Evolutionary conservation across 1,140 invertebrate species (phyloP).

Genomic region (Drosophila oshimai): DNA sequence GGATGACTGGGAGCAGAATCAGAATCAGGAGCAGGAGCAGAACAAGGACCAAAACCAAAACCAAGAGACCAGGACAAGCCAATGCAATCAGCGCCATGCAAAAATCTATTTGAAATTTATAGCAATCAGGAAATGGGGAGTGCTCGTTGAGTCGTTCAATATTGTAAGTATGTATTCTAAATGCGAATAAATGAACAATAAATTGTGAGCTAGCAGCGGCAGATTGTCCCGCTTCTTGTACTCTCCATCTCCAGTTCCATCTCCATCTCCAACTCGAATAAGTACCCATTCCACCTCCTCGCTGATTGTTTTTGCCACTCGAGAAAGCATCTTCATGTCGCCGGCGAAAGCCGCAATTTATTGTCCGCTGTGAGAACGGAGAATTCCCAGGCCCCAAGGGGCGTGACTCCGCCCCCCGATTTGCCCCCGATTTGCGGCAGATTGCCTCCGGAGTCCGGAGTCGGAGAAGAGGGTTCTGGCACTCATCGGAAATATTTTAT

Average conservation of each 20-base stretch:
- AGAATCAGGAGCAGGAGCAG: not conserved
- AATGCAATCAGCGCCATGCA: slow-evolving; percentile 45
- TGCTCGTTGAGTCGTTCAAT: slow-evolving; percentile 26
- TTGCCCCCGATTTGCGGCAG: not conserved
- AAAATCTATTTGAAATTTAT: slow-evolving; percentile 44
- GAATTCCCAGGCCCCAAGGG: not conserved
- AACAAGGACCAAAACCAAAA: not conserved
- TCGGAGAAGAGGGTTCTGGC: not conserved
- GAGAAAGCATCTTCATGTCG: slow-evolving; percentile 46
- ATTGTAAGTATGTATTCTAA: slow-evolving; percentile 33
- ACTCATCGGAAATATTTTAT: not conserved
- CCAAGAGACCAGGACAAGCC: not conserved
- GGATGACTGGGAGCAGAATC: not conserved
- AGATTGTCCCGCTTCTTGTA: slow-evolving; percentile 18
- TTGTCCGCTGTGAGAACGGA: slow-evolving; percentile 9
- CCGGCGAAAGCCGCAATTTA: slow-evolving; percentile 38
- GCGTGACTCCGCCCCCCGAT: not conserved
- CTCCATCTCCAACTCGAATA: too few relatives aligned
- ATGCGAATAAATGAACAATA: slow-evolving; percentile 61
- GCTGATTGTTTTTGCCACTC: slow-evolving; percentile 43
- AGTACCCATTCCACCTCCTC: not conserved
- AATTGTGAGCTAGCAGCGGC: slow-evolving; percentile 37
- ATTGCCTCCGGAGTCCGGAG: not conserved
- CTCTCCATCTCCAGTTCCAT: too few relatives aligned
- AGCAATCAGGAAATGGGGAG: slow-evolving; percentile 7